phyloP scores from a whole-genome alignment of 2,113 vertebrate species.

The Cyanoramphus novaezelandiae region DNA sequence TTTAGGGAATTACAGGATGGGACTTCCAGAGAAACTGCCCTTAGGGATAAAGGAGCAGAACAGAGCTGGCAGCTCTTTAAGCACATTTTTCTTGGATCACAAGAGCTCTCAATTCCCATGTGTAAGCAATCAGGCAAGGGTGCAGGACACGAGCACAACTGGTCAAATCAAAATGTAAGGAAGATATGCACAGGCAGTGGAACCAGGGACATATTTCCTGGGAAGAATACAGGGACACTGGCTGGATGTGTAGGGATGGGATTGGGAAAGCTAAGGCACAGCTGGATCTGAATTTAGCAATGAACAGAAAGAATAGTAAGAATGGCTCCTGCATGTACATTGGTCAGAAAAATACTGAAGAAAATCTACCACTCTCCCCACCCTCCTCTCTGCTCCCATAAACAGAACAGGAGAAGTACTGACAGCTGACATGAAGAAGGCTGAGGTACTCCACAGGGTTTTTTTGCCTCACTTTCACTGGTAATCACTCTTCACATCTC shows the following conservation, averaged over 20 bases:
- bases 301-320: background rate
- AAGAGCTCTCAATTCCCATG: background rate
- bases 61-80: background rate
- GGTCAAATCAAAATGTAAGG: no score
- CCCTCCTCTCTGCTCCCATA: background rate
- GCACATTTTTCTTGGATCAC: background rate
- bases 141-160: no score
- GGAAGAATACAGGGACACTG: background rate
- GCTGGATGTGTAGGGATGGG: background rate
- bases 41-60: background rate
- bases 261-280: background rate
- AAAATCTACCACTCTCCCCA: background rate
- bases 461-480: background rate
- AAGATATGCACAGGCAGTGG: no score
- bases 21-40: background rate
- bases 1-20: background rate
- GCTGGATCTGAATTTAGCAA: background rate
- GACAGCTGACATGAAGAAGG: fast-evolving
- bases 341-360: background rate
- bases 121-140: background rate
- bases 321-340: background rate
- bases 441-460: background rate
- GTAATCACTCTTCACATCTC: background rate
- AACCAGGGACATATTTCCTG: background rate
- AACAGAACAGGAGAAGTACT: background rate